Base-by-base conservation (phyloP, 2,888 invertebrate genomes). In the Acleris sparsana region DNA sequence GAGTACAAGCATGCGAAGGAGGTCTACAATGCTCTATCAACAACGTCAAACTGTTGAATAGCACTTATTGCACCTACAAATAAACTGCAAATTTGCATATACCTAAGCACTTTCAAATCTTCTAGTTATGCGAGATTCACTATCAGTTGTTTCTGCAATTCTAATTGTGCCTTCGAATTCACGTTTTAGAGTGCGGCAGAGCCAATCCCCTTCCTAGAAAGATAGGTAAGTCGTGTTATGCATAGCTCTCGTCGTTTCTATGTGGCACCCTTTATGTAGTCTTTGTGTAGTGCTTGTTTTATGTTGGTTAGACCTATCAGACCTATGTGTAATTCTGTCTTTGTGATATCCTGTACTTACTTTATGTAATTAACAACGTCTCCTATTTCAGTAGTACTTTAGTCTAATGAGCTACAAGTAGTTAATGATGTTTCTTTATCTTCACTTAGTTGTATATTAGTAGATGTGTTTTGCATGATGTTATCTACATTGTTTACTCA, bases 151-250 rank as follows among this genome's bases (percentile, higher is more conserved):
- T 56, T 70, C 61, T 58, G 63, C 57, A 64, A 56, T 61, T 59
- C 63, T 69, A 67, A 67, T 25, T 60, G 57, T 71, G 39, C 73
- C 70, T 79, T 78, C 76, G 79, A 79, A 70, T 86, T 84, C 80
- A 84, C 82, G 69, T 89, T 92, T 83, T 93, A 93, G 93, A 88
- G 77, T 93, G 93, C 85, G 93, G 93, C 84, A 87, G 89, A 84
- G 89, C 89, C 83, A 93, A 93, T 82, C 88, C 86, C 78, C 86
- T 89, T 74, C 89, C 89, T 84, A 89, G 89, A 86, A 92, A 91
- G 84, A 80, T 92, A 79, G 92, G 92, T 91, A 89, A 92, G 90
- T 89, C 73, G 72, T 70, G 67, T 68, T 55, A 51, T 67, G 75
- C 68, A 72, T 44, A 76, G 74, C 75, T 75, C 73, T n/a, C 33